Evolutionary conservation across 2,888 invertebrate genomes (phyloP).

Genomic region (Ethmia dodecea): DNA sequence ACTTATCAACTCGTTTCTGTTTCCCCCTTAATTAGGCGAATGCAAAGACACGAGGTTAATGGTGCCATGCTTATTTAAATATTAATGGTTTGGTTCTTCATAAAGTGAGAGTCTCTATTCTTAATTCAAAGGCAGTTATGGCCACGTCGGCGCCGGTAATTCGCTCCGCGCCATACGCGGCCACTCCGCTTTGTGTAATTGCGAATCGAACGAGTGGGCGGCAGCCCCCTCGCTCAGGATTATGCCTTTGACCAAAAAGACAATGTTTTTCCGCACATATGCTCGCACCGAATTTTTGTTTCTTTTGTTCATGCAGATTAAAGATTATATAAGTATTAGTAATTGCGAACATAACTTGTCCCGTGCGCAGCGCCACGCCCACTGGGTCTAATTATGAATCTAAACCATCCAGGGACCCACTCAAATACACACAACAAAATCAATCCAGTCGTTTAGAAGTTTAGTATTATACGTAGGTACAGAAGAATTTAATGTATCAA

Average conservation of each 20-base stretch:
- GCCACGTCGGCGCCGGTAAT: constrained; percentile 43
- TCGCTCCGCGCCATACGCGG: constrained; percentile 45
- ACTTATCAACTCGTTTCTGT: no score
- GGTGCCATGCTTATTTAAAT: constrained; percentile 21
- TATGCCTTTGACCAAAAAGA: constrained; percentile 22
- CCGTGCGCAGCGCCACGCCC: not conserved
- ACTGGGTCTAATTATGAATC: no score
- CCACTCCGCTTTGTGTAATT: constrained; percentile 36
- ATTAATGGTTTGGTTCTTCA: constrained; percentile 20
- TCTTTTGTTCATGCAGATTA: no score
- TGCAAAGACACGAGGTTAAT: constrained; percentile 5
- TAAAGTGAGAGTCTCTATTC: constrained; percentile 29
- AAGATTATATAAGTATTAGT: no score
- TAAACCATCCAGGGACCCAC: no score
- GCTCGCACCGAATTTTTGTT: no score
- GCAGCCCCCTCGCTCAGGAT: constrained; percentile 24
- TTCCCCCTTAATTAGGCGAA: constrained; percentile 1
- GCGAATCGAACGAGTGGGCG: constrained; percentile 34
- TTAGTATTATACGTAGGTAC: no score
- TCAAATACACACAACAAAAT: no score
- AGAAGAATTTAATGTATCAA: no score
- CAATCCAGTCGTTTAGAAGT: no score
- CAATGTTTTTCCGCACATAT: constrained; percentile 1
- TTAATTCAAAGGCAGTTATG: constrained; percentile 35
- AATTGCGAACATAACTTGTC: not conserved